Conservation (phyloP, 2,797 vertebrate species). For the Allobates femoralis region DNA sequence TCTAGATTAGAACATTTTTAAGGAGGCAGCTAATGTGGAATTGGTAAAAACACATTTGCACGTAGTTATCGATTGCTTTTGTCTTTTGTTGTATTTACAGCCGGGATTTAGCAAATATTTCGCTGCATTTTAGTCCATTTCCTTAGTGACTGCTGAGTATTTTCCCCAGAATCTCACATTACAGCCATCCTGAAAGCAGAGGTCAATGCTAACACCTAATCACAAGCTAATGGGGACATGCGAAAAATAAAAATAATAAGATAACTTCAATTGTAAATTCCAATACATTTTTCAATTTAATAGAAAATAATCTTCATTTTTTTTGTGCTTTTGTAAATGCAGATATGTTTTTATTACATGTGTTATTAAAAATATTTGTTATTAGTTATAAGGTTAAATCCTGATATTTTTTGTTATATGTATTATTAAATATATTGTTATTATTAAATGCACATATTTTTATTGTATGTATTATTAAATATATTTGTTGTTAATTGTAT, state of each 20-base stretch:
- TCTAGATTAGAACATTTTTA: conserved; percentile 95
- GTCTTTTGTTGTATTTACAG: conserved; percentile 70
- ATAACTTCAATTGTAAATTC: background rate
- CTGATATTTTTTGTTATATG: too few species aligned
- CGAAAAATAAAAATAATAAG: background rate
- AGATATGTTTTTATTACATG: too few species aligned
- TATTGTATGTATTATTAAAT: too few species aligned
- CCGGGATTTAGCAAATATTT: conserved; percentile 71
- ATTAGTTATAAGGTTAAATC: too few species aligned
- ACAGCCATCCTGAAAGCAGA: conserved; percentile 31
- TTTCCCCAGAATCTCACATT: background rate
- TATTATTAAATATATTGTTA: too few species aligned
- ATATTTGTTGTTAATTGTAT: too few species aligned
- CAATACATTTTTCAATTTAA: background rate
- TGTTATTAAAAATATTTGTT: too few species aligned
- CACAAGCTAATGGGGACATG: background rate
- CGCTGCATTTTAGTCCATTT: background rate
- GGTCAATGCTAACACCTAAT: conserved; percentile 30
- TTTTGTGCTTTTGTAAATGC: background rate
- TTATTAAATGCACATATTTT: too few species aligned
- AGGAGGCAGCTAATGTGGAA: conserved; percentile 78
- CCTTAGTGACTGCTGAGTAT: background rate
- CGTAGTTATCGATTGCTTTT: conserved; percentile 22
- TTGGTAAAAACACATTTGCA: conserved; percentile 76
- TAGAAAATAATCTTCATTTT: too few species aligned